Percentiles rank a stretch among this genome's conserved stretches.
Evolutionary conservation across 2,797 vertebrate genomes (phyloP).

Genomic region (Astyanax mexicanus): DNA sequence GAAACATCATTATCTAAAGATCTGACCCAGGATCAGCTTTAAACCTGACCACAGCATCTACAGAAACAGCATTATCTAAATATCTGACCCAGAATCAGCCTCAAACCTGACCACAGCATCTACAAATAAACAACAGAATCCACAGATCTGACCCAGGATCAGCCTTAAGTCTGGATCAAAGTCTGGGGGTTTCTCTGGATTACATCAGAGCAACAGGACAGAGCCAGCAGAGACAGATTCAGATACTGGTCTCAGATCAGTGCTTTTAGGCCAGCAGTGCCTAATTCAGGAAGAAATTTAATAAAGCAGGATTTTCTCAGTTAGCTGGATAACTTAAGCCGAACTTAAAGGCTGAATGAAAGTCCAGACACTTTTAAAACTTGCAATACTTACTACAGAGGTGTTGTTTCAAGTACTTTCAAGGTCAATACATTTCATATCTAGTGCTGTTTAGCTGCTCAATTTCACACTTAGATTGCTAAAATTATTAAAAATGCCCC

Average conservation of each 20-base stretch:
- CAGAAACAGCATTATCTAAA: too few relatives aligned
- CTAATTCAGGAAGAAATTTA: background rate
- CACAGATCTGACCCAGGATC: slow-evolving; percentile 39
- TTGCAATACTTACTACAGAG: too few relatives aligned
- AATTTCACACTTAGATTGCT: too few relatives aligned
- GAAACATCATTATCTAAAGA: background rate
- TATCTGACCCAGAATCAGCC: slow-evolving; percentile 54
- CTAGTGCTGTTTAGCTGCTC: too few relatives aligned
- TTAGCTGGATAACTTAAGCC: background rate
- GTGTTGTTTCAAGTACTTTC: too few relatives aligned
- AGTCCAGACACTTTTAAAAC: too few relatives aligned
- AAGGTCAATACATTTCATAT: too few relatives aligned
- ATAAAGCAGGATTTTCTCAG: background rate
- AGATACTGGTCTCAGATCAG: background rate
- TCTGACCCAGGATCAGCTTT: slow-evolving; percentile 51
- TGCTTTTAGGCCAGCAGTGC: background rate
- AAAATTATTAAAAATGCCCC: too few relatives aligned
- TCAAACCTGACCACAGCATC: background rate
- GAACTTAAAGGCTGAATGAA: background rate
- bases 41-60: background rate
- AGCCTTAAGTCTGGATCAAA: too few relatives aligned
- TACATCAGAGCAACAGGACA: too few relatives aligned
- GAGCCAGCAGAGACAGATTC: too few relatives aligned
- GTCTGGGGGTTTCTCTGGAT: too few relatives aligned
- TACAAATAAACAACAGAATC: background rate